Conservation (phyloP, 2,888 invertebrate genomes). For the Drosophila hamatofila region DNA sequence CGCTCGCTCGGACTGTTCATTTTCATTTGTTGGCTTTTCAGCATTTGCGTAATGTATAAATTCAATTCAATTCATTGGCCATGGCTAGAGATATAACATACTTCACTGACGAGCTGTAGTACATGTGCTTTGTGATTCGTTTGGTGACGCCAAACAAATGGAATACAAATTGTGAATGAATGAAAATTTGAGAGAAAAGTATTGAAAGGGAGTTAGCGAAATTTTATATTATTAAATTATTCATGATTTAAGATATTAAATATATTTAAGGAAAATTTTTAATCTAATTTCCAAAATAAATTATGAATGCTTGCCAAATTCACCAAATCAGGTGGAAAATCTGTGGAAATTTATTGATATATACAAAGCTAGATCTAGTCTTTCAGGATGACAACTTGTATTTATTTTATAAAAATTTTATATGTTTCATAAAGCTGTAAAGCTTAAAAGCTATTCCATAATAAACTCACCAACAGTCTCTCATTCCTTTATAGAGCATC, state of each 20-base stretch:
- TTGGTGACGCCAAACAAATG: not conserved
- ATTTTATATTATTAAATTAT: not conserved
- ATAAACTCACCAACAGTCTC: too few species aligned
- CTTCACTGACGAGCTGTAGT: not conserved
- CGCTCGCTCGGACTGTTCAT: slow-evolving; percentile 50
- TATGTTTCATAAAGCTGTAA: too few species aligned
- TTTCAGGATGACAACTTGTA: too few species aligned
- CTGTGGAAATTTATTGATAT: not conserved
- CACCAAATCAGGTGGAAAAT: not conserved
- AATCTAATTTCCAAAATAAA: too few species aligned
- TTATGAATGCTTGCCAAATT: not conserved
- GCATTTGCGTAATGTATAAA: slow-evolving; percentile 64
- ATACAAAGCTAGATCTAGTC: not conserved
- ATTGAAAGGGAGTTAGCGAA: not conserved
- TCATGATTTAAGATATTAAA: not conserved
- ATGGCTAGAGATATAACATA: not conserved
- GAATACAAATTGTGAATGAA: too few species aligned
- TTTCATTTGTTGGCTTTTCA: slow-evolving; percentile 52
- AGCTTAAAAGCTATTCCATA: not conserved
- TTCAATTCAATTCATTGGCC: slow-evolving; percentile 70
- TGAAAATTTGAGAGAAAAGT: too few species aligned
- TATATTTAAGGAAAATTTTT: not conserved
- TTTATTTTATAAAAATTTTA: too few species aligned
- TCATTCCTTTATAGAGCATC: slow-evolving; percentile 7
- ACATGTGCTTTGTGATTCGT: not conserved